Conservation (phyloP, 2,888 invertebrate genomes). For the Metellina segmentata region DNA sequence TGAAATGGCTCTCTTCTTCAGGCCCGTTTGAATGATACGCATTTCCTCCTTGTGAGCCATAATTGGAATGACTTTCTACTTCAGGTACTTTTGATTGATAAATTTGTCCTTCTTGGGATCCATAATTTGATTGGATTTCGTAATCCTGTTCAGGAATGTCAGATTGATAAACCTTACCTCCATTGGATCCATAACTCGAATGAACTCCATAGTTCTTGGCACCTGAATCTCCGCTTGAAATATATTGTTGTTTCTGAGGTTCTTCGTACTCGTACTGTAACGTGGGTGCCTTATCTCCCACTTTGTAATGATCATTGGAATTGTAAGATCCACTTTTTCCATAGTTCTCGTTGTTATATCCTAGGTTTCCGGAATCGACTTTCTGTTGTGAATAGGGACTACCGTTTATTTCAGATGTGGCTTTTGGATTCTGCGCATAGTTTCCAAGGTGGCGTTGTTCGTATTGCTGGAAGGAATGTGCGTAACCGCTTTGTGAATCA, state of each 20-base stretch:
- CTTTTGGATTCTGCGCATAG: neutral
- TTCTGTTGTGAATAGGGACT: constrained; percentile 1
- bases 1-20: neutral
- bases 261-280: constrained; percentile 9
- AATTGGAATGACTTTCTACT: neutral
- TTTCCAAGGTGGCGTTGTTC: constrained; percentile 4
- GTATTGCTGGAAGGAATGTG: constrained; percentile 21
- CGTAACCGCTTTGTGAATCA: neutral
- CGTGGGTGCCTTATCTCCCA: neutral
- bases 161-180: neutral
- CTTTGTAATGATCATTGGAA: neutral
- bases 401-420: neutral
- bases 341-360: constrained; percentile 36
- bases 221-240: neutral
- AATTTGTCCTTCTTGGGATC: neutral
- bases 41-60: neutral
- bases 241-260: constrained; percentile 22
- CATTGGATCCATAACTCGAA: constrained; percentile 12
- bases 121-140: neutral
- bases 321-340: neutral
- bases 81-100: neutral
- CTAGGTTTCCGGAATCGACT: neutral
- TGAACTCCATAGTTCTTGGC: neutral
- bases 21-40: neutral
- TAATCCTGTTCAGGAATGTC: constrained; percentile 8